Evolutionary conservation across 2,888 invertebrate genomes (phyloP).

Genomic region (Blastobasis adustella): DNA sequence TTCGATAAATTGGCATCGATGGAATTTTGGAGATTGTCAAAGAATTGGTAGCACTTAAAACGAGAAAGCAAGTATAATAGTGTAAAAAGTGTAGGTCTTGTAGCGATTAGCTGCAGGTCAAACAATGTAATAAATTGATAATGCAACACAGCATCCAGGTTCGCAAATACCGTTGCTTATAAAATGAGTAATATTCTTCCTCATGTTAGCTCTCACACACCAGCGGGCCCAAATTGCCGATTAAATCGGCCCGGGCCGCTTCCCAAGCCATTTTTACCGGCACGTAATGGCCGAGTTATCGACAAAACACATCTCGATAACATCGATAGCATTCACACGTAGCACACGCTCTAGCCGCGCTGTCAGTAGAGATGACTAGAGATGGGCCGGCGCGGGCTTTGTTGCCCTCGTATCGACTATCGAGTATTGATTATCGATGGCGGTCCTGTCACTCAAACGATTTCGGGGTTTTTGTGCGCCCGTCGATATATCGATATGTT

Average conservation of each 20-base stretch:
- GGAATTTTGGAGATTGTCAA: no score
- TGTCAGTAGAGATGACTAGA: slow-evolving; percentile 67
- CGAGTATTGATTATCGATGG: slow-evolving; percentile 63
- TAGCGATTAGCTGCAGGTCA: no score
- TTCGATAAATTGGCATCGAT: no score
- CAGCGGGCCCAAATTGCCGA: slow-evolving; percentile 13
- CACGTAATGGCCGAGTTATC: slow-evolving; percentile 63
- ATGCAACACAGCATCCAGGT: no score
- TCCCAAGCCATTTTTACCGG: slow-evolving; percentile 47
- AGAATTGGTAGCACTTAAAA: no score
- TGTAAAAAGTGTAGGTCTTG: no score
- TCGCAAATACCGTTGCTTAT: no score
- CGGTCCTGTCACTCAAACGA: slow-evolving; percentile 71
- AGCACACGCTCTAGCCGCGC: slow-evolving; percentile 64
- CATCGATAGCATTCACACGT: slow-evolving; percentile 72
- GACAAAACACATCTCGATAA: slow-evolving; percentile 59
- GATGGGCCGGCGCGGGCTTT: slow-evolving; percentile 65
- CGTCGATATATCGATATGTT: slow-evolving; percentile 51
- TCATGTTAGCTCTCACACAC: no score
- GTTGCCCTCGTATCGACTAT: slow-evolving; percentile 53
- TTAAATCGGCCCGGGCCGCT: slow-evolving; percentile 46
- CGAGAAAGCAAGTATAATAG: no score
- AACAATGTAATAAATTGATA: no score
- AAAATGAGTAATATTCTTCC: no score
- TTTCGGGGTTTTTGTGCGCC: slow-evolving; percentile 56